phyloP scores from a whole-genome alignment of 2,888 invertebrate species.

The Agrochola lota region DNA sequence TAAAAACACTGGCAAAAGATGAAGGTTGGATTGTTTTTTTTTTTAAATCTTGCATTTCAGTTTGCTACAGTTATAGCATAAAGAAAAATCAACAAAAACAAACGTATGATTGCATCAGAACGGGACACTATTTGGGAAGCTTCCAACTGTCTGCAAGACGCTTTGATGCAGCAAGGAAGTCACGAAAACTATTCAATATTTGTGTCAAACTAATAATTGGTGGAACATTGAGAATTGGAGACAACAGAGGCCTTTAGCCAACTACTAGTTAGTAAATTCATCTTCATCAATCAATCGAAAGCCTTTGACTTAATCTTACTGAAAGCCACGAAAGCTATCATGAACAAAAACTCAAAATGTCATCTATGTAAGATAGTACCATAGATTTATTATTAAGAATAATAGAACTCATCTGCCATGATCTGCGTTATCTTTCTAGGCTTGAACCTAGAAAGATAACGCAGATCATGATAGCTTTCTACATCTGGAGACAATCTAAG shows the following conservation, averaged over 20 bases:
- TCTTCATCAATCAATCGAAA: background rate
- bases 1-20: background rate
- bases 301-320: background rate
- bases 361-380: background rate
- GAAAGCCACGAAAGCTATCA: background rate
- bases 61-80: background rate
- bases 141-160: constrained; percentile 44
- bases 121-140: constrained; percentile 53
- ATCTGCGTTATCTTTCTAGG: background rate
- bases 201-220: constrained; percentile 22
- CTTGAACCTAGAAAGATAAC: no score
- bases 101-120: constrained; percentile 34
- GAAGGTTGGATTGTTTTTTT: background rate
- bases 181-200: constrained; percentile 19
- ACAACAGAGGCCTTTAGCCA: background rate
- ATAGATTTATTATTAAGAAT: no score
- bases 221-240: background rate
- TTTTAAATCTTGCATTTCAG: background rate
- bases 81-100: constrained; percentile 8
- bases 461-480: no score
- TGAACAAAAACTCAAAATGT: background rate
- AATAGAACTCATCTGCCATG: background rate
- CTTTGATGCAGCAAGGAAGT: constrained; percentile 43
- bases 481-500: background rate
- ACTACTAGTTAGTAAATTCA: background rate